phyloP scores from a whole-genome alignment of 2,888 invertebrate genomes.

The Tholera decimalis region DNA sequence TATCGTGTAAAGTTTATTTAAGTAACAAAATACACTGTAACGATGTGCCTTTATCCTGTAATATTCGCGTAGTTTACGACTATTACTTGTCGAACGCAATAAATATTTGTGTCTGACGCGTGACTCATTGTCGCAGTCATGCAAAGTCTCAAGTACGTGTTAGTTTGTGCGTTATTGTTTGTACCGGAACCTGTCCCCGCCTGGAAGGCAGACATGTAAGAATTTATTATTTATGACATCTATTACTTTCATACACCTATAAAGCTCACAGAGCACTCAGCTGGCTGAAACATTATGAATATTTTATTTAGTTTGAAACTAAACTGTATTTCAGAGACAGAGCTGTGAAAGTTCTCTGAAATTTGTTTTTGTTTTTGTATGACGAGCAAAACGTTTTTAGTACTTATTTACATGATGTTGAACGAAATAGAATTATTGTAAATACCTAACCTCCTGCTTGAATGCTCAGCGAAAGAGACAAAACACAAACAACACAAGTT shows the following conservation, averaged over 20 bases:
- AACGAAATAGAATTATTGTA: not conserved
- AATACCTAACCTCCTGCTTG: not conserved
- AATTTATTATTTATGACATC: slow-evolving; percentile 33
- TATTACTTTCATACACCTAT: slow-evolving; percentile 7
- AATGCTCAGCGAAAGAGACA: slow-evolving; percentile 10
- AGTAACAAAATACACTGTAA: slow-evolving; percentile 76
- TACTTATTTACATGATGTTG: not conserved
- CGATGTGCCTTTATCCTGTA: slow-evolving; percentile 86
- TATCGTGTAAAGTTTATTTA: slow-evolving; percentile 73
- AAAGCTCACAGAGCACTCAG: slow-evolving; percentile 8
- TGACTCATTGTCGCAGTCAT: slow-evolving; percentile 81
- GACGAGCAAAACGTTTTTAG: not conserved
- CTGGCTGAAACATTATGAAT: slow-evolving; percentile 34
- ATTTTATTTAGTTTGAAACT: slow-evolving; percentile 30
- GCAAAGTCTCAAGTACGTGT: slow-evolving; percentile 77
- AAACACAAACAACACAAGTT: slow-evolving; percentile 40
- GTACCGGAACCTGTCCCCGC: slow-evolving; percentile 82
- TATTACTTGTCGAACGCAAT: slow-evolving; percentile 62
- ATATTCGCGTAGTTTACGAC: slow-evolving; percentile 71
- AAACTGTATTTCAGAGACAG: slow-evolving; percentile 2
- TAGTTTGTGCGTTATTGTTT: slow-evolving; percentile 79
- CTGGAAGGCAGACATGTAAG: slow-evolving; percentile 82
- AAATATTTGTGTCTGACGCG: slow-evolving; percentile 67
- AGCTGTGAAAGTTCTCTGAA: slow-evolving; percentile 1
- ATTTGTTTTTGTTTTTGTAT: not conserved